Evolutionary conservation across 2,113 vertebrate species (phyloP), one percentile per base, ranked within the genome.

Genomic region (Pseudorhombus dupliciocellatus): DNA sequence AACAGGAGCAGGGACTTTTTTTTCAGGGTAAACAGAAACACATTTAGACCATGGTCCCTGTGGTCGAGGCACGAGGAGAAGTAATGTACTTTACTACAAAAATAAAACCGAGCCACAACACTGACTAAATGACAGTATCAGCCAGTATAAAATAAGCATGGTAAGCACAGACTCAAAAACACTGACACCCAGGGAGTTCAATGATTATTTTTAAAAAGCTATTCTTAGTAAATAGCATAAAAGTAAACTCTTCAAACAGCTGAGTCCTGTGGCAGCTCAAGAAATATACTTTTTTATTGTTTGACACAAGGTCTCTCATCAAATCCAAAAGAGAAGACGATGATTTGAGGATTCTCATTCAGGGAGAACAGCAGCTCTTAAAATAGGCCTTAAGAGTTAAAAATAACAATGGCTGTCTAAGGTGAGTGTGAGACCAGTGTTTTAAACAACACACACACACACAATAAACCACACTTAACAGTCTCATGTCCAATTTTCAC

Each of bases 311-410:
- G 31, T 34, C 31, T 34, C 7, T 37, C 12, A 22, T 22, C 7
- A 21, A 21, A 21, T 22, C 48, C n/a, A 51, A 15, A 5, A 15
- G 40, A 15, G 15, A 42, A 42, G 14, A 46, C 18, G 20, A 48
- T 7, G 7, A n/a, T 48, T 48, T 9, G 18, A 48, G 46, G 51
- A 12, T 46, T 46, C 21, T 51, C 48, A 52, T 24, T n/a, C 18
- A n/a, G 20, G 5, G 46, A 48, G 20, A n/a, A 48, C 5, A 48
- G n/a, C 46, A 48, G 7, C 46, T 73, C 25, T 75, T 42, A 58
- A 77, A 81, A 87, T 71, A 79, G 50, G 2, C 40, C 59, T 63
- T 70, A 63, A 14, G 71, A 58, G 70, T 67, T 75, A 53, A 67
- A 78, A 85, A 87, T 83, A 87, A 62, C 62, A 16, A 4, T 3